phyloP scores from a whole-genome alignment of 2,888 invertebrate genomes.

The Syrphus vitripennis region DNA sequence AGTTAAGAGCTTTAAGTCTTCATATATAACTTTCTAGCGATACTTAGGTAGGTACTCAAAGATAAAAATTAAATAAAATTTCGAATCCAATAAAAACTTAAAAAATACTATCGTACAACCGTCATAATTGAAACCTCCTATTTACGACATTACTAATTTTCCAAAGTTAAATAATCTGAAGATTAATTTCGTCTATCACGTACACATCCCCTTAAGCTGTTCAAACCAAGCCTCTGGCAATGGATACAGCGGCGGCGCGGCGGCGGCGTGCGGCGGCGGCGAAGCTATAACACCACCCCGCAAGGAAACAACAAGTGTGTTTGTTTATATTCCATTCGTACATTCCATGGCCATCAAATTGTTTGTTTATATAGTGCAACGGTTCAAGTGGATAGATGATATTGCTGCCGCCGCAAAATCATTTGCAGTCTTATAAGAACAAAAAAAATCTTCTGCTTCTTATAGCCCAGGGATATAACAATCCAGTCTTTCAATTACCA shows the following conservation, averaged over 20 bases:
- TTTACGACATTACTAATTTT: background rate
- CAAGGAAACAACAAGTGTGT: slow-evolving; percentile 65
- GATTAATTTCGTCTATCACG: slow-evolving; percentile 51
- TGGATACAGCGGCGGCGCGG: background rate
- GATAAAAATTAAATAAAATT: background rate
- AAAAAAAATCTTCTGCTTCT: background rate
- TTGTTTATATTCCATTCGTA: slow-evolving; percentile 54
- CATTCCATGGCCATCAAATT: slow-evolving; percentile 71
- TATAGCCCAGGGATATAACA: background rate
- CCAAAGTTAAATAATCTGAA: background rate
- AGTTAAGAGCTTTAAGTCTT: too few species aligned
- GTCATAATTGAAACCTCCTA: background rate
- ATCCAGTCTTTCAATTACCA: too few species aligned
- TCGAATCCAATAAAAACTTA: background rate
- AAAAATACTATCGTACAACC: background rate
- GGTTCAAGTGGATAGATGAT: slow-evolving; percentile 72
- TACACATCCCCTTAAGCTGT: slow-evolving; percentile 39
- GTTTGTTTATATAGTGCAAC: slow-evolving; percentile 71
- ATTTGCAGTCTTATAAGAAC: slow-evolving; percentile 48
- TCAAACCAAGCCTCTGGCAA: background rate
- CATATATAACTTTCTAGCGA: too few species aligned
- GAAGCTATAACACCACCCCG: slow-evolving; percentile 28
- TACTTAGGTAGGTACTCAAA: too few species aligned
- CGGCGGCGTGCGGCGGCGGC: background rate
- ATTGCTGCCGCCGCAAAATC: slow-evolving; percentile 47